Percentiles rank a stretch among this genome's conserved stretches.
These are phyloP conservation scores for Erinaceus europaeus DNA, from an alignment of 2,113 vertebrate genomes.

Conservation along the genomic window DNA sequence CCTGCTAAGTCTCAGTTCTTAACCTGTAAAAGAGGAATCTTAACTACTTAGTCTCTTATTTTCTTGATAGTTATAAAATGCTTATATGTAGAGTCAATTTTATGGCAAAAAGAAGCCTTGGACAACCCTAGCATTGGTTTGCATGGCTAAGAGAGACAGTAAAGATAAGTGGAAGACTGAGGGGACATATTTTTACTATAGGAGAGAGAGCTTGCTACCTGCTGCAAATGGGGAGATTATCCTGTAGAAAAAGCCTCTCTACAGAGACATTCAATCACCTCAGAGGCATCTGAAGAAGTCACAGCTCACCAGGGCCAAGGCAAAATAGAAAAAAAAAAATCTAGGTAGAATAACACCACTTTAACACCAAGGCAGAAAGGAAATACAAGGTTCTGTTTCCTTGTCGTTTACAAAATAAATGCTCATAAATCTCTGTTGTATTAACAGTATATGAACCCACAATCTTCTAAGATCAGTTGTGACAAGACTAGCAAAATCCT, in stretches of 20 bases:
- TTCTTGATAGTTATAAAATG: background rate
- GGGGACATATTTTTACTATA: background rate
- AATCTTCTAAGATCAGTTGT: background rate
- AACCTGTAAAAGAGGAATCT: background rate
- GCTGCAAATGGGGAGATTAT: background rate
- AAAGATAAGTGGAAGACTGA: background rate
- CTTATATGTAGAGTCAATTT: no score
- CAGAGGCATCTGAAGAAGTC: background rate
- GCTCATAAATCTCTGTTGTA: background rate
- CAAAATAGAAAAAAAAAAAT: background rate
- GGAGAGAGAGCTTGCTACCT: background rate
- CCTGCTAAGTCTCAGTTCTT: background rate
- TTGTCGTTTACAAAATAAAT: background rate
- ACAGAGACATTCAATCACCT: background rate
- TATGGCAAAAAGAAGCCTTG: background rate
- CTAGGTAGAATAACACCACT: no score
- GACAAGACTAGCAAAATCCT: constrained; percentile 25
- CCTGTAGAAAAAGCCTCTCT: background rate
- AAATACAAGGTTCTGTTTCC: background rate
- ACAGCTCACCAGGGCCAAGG: background rate
- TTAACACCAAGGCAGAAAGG: background rate
- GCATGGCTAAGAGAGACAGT: background rate
- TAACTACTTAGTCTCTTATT: background rate
- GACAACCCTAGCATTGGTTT: background rate
- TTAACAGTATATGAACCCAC: background rate